Conservation (phyloP, 2,888 invertebrate species). For the Lacanobia wlatinum region DNA sequence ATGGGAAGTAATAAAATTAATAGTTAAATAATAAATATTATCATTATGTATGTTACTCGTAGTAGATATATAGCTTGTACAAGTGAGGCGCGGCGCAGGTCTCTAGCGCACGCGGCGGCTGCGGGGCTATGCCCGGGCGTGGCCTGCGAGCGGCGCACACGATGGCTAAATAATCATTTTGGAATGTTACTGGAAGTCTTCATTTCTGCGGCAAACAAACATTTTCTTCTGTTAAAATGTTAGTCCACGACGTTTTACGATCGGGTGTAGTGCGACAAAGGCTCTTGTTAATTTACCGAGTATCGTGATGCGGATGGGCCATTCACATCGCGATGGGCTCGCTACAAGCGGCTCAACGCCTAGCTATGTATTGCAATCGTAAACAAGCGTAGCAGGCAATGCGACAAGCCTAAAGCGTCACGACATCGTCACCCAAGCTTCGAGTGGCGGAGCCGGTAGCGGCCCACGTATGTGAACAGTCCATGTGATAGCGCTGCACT, state of each 20-base stretch:
- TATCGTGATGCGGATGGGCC: constrained; percentile 53
- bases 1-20: constrained; percentile 74
- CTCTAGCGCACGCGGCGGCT: constrained; percentile 59
- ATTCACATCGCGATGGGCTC: constrained; percentile 63
- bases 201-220: constrained; percentile 89
- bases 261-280: constrained; percentile 59
- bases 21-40: constrained; percentile 81
- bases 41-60: constrained; percentile 67
- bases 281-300: constrained; percentile 58
- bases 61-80: constrained; percentile 65
- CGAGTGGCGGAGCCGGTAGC: constrained; percentile 34
- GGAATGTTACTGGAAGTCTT: constrained; percentile 89
- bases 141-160: constrained; percentile 72
- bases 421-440: constrained; percentile 48
- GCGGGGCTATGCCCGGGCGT: constrained; percentile 63
- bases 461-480: constrained; percentile 60
- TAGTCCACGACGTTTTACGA: constrained; percentile 71
- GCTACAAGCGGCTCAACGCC: constrained; percentile 52
- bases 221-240: constrained; percentile 82
- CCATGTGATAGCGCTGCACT: constrained; percentile 66
- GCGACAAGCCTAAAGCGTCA: constrained; percentile 62
- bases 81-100: constrained; percentile 65
- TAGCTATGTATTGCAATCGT: constrained; percentile 59
- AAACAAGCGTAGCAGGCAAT: constrained; percentile 62
- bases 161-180: constrained; percentile 84